phyloP scores from a whole-genome alignment of 1,140 invertebrate species.

The Atta cephalotes region DNA sequence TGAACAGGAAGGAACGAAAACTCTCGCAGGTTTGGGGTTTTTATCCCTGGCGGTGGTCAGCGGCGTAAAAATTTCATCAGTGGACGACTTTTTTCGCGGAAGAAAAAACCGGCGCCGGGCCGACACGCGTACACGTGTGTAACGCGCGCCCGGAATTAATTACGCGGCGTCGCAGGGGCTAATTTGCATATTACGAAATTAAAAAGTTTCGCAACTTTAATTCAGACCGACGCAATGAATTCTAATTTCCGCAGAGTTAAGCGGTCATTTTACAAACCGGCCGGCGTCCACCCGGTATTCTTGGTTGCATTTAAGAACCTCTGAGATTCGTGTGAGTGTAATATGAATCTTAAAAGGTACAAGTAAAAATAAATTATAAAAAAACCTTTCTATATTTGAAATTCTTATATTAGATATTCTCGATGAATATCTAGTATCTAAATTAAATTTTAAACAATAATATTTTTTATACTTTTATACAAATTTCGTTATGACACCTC shows the following conservation, averaged over 20 bases:
- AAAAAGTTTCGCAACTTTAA: slow-evolving; percentile 79
- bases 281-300: neutral
- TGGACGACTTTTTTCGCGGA: slow-evolving; percentile 56
- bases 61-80: slow-evolving; percentile 77
- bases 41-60: slow-evolving; percentile 24
- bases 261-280: slow-evolving; percentile 47
- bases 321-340: neutral
- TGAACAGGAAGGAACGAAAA: slow-evolving; percentile 23
- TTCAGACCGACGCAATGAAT: slow-evolving; percentile 74
- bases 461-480: too few species aligned
- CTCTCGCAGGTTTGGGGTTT: slow-evolving; percentile 25
- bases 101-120: slow-evolving; percentile 55
- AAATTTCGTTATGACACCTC: too few species aligned
- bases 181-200: slow-evolving; percentile 81
- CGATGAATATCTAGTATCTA: too few species aligned
- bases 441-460: too few species aligned
- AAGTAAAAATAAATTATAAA: neutral
- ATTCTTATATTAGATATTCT: too few species aligned
- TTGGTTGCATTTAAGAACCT: neutral
- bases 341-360: neutral
- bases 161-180: slow-evolving; percentile 69
- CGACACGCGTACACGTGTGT: slow-evolving; percentile 64
- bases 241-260: slow-evolving; percentile 73
- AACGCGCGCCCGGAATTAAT: slow-evolving; percentile 78
- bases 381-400: neutral